phyloP scores from a whole-genome alignment of 2,888 invertebrate genomes.

The Pycnomerus fuliginosus region DNA sequence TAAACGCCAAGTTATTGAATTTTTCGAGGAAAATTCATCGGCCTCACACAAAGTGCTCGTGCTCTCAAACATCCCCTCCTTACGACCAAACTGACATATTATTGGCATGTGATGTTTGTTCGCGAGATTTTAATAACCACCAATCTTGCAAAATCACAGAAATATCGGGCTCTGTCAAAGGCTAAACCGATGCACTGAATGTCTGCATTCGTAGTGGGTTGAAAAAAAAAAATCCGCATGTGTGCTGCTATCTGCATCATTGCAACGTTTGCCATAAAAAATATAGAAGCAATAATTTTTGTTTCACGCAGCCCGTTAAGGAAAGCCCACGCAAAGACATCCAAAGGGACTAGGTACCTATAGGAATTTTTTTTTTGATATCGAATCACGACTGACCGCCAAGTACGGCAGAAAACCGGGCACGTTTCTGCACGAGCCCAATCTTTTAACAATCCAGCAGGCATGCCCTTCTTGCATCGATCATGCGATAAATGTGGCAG shows the following conservation, averaged over 20 bases:
- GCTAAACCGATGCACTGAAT: conserved; percentile 6
- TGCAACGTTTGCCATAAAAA: conserved; percentile 4
- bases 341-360: too few relatives aligned
- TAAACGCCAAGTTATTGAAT: too few relatives aligned
- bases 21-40: too few relatives aligned
- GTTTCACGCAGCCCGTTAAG: conserved; percentile 13
- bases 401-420: background rate
- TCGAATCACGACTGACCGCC: conserved; percentile 6
- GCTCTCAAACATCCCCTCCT: conserved; percentile 12
- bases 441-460: too few relatives aligned
- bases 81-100: background rate
- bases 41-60: too few relatives aligned
- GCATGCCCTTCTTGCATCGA: conserved; percentile 6
- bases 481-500: background rate
- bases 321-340: too few relatives aligned
- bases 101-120: conserved; percentile 9
- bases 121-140: conserved; percentile 7
- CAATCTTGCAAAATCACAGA: conserved; percentile 6
- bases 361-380: too few relatives aligned
- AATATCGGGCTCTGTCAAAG: background rate
- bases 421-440: too few relatives aligned
- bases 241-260: background rate
- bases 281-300: conserved; percentile 7
- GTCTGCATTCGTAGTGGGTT: conserved; percentile 4
- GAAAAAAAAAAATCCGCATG: conserved; percentile 4